These are phyloP conservation scores for Apus apus DNA, from an alignment of 2,113 vertebrate genomes.

Conservation along the genomic window DNA sequence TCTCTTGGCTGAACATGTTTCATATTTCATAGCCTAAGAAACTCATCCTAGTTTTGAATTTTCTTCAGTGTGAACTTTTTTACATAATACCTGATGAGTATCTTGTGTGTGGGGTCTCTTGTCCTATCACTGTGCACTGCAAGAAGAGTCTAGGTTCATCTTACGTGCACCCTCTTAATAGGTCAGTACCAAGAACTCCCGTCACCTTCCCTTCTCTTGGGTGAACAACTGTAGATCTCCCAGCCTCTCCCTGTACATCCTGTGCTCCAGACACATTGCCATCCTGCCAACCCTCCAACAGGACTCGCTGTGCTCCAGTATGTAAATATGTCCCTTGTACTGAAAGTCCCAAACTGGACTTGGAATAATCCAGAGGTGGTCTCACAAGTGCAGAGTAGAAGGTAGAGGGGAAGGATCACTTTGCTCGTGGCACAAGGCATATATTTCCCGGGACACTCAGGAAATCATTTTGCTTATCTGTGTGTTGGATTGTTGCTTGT, in stretches of 20 bases:
- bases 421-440: not conserved
- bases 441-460: not conserved
- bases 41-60: not conserved
- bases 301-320: not conserved
- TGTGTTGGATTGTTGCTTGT: not conserved
- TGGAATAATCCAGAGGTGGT: not conserved
- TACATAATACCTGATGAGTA: not conserved
- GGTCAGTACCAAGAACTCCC: not conserved
- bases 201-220: not conserved
- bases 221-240: not conserved
- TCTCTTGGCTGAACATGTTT: not conserved
- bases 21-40: not conserved
- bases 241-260: not conserved
- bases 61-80: not conserved
- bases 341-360: not conserved
- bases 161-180: not conserved
- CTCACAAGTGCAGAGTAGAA: not conserved
- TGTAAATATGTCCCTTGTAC: not conserved
- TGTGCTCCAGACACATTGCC: not conserved
- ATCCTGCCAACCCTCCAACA: not conserved
- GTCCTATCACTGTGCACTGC: not conserved
- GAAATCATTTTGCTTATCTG: not conserved
- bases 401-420: not conserved
- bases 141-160: not conserved
- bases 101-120: not conserved